Conservation (phyloP, 2,888 invertebrate species). For the Cheilosia impressa region DNA sequence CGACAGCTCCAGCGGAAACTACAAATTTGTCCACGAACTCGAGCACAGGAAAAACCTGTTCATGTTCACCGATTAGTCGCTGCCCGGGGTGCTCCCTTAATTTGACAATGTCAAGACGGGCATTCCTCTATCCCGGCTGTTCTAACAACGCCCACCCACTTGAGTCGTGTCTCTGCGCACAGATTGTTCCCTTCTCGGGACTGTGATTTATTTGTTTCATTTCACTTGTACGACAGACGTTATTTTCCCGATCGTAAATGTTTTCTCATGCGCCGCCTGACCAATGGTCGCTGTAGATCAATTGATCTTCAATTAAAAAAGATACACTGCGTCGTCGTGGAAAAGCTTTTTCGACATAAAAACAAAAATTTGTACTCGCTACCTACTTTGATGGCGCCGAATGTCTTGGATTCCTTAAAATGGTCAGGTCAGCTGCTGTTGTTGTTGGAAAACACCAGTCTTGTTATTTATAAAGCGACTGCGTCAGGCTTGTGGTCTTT, state of each 20-base stretch:
- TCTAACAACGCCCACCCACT: conserved; percentile 27
- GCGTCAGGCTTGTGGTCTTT: conserved; percentile 33
- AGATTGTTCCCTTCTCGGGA: conserved; percentile 15
- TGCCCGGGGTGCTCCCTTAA: conserved; percentile 25
- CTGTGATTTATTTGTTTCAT: conserved; percentile 59
- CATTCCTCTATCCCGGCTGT: conserved; percentile 16
- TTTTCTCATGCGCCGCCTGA: conserved; percentile 12
- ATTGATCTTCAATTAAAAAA: conserved; percentile 43
- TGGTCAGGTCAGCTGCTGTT: conserved; percentile 46
- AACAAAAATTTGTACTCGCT: conserved; percentile 3
- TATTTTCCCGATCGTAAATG: conserved; percentile 26
- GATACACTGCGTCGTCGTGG: background rate
- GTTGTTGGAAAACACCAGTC: conserved; percentile 18
- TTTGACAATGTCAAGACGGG: conserved; percentile 40
- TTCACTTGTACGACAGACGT: conserved; percentile 21
- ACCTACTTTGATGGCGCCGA: conserved; percentile 35
- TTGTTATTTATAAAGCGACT: conserved; percentile 26
- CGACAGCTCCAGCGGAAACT: conserved; percentile 37
- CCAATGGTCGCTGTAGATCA: conserved; percentile 46
- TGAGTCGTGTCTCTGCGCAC: background rate
- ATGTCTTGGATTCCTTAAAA: conserved; percentile 44
- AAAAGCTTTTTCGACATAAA: conserved; percentile 23
- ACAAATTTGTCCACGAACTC: conserved; percentile 35
- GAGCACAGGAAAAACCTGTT: conserved; percentile 42
- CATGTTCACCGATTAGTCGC: conserved; percentile 30